A percentile compares a stretch with the other conserved stretches of the same genome.
phyloP scores from a whole-genome alignment of 1,140 invertebrate species.

The Euura lappo region DNA sequence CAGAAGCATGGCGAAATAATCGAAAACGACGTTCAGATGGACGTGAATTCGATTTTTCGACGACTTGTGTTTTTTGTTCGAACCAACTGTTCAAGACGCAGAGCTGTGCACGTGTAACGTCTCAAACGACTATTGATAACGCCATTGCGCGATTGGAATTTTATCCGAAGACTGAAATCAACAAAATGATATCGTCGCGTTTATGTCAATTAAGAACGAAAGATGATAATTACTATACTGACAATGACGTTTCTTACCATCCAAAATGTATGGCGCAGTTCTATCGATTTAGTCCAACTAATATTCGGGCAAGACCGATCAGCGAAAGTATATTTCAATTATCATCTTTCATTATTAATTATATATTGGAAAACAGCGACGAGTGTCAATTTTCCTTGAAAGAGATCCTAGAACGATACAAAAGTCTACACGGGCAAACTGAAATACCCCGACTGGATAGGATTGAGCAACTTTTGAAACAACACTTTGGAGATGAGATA shows the following conservation, averaged over 20 bases:
- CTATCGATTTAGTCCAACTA: background rate
- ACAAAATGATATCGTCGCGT: background rate
- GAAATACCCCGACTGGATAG: conserved; percentile 16
- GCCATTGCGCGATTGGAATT: background rate
- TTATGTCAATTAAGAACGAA: background rate
- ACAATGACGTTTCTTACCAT: background rate
- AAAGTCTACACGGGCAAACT: conserved; percentile 12
- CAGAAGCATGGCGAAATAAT: conserved; percentile 25
- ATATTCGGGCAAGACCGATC: conserved; percentile 13
- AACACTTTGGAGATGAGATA: conserved; percentile 17
- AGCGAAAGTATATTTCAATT: conserved; percentile 2
- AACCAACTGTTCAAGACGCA: background rate
- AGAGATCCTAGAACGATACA: conserved; percentile 17
- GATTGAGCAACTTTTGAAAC: conserved; percentile 15
- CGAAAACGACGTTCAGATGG: conserved; percentile 13
- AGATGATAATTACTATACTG: background rate
- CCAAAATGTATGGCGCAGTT: background rate
- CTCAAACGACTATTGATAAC: background rate
- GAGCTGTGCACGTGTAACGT: background rate
- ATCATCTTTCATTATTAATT: conserved; percentile 11
- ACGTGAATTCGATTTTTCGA: conserved; percentile 11
- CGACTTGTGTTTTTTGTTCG: background rate
- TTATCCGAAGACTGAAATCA: background rate
- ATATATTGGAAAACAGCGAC: conserved; percentile 24
- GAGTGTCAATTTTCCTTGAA: conserved; percentile 3